A percentile compares a stretch with the other conserved stretches of the same genome.
phyloP scores from a whole-genome alignment of 2,113 vertebrate species.

The Mus musculus region GRCm39 chr7:140424501-140425000 shows the following conservation, averaged over 20 bases:
- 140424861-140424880: background rate
- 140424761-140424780: background rate
- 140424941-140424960: fast-evolving
- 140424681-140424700: background rate
- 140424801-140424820: background rate
- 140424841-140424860: background rate
- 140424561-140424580: background rate
- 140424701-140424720: background rate
- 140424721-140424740: background rate
- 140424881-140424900: too few relatives aligned
- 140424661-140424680: background rate
- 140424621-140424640: background rate
- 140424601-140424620: background rate
- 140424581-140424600: background rate
- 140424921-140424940: conserved; percentile 59
- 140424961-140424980: background rate
- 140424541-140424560: background rate
- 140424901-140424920: conserved; percentile 2
- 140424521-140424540: background rate
- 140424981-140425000: background rate
- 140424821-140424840: background rate
- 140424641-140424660: background rate
- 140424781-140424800: background rate
- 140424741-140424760: background rate
- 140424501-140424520: background rate